Conservation (phyloP, 2,797 vertebrate species). For the Thripadectes ignobilis region DNA sequence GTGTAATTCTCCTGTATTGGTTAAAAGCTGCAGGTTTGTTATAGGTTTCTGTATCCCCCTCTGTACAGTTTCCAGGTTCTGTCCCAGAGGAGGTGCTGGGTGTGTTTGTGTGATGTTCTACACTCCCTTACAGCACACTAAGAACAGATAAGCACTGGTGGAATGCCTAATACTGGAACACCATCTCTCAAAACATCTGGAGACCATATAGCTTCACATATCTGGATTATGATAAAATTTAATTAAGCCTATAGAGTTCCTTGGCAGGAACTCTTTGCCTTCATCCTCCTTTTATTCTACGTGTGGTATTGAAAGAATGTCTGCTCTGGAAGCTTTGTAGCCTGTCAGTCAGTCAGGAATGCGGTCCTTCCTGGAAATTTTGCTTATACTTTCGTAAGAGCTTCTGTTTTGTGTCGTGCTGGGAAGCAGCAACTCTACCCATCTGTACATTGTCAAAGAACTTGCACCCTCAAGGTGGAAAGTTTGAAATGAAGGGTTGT, state of each 20-base stretch:
- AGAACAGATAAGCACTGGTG: not conserved
- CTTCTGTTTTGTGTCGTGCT: not conserved
- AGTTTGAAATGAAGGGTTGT: not conserved
- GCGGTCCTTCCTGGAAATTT: conserved; percentile 14
- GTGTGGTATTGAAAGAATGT: conserved; percentile 31
- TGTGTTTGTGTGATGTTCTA: not conserved
- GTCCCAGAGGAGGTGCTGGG: not conserved
- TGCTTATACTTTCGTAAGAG: not conserved
- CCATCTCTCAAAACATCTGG: conserved; percentile 25
- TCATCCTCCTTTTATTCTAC: not conserved
- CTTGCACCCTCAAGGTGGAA: not conserved
- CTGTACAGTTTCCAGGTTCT: not conserved
- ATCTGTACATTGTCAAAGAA: not conserved
- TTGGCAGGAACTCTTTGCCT: not conserved
- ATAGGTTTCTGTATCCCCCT: not conserved
- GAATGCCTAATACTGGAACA: not conserved
- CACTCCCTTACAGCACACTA: not conserved
- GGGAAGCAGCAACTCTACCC: not conserved
- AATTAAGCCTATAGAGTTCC: not conserved
- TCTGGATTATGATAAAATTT: not conserved
- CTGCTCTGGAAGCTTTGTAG: conserved; percentile 19
- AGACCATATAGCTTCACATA: not conserved
- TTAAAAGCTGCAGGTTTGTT: not conserved
- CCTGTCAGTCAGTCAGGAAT: conserved; percentile 12
- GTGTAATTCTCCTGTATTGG: not conserved